Conservation (phyloP, 1,140 invertebrate species). For the Lasaia peninsularis region DNA sequence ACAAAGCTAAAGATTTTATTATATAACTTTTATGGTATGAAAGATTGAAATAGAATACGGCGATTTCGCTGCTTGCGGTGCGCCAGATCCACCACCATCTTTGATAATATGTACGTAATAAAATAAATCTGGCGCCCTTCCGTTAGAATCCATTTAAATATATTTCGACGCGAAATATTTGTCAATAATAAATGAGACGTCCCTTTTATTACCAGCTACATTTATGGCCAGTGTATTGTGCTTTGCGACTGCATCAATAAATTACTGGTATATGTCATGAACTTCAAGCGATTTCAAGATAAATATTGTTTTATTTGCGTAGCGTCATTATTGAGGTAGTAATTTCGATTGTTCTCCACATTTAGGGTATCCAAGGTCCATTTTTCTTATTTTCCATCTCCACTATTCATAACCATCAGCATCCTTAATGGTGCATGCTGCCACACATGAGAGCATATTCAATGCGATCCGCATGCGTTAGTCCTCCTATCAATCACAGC, state of each 20-base stretch:
- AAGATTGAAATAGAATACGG: not conserved
- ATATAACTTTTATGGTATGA: no score
- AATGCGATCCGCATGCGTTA: no score
- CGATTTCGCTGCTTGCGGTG: not conserved
- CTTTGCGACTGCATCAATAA: slow-evolving; percentile 54
- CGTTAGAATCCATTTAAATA: slow-evolving; percentile 48
- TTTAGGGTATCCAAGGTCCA: no score
- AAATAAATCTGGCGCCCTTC: slow-evolving; percentile 66
- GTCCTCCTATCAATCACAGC: no score
- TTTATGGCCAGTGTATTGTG: slow-evolving; percentile 48
- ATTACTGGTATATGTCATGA: slow-evolving; percentile 32
- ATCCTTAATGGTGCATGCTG: no score
- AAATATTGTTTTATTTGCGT: no score
- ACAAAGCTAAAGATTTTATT: no score
- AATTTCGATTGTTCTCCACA: no score
- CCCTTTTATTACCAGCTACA: slow-evolving; percentile 65
- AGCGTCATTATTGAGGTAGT: no score
- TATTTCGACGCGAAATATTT: slow-evolving; percentile 70
- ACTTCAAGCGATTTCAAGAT: slow-evolving; percentile 13
- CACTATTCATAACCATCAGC: no score
- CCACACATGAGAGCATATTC: no score
- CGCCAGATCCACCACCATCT: not conserved
- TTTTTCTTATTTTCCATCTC: no score
- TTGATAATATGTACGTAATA: slow-evolving; percentile 54
- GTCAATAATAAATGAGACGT: slow-evolving; percentile 76